Evolutionary conservation across 2,113 vertebrate species (phyloP), one percentile per base, ranked within the genome.

Genomic region (Ameiurus melas): DNA sequence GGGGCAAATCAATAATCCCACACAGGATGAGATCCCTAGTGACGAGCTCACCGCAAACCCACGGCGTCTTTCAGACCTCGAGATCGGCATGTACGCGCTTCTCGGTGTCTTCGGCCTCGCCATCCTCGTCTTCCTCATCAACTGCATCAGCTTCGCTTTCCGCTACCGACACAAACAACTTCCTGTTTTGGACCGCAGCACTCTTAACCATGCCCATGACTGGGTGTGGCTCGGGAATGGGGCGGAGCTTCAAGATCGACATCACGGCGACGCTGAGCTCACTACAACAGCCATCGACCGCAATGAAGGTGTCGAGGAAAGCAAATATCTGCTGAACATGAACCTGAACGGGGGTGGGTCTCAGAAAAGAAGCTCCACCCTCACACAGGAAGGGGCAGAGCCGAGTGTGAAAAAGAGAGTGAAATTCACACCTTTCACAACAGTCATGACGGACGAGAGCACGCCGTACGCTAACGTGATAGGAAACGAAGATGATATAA

Each of bases 41-140:
- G 92, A 95, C 0, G 97, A 99, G 91, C 95, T 99, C 25, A 96
- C 96, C 0, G 94, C 97, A 92, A 94, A 95, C 88, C 92, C 96
- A 0, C 94, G 97, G 81, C 98, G 97, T 1, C 92, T 99, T 51
- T 97, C 96, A 0, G 98, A 99, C 93, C 89, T 99, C 91, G 98
- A 99, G 95, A 99, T 99, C 0, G 97, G 98, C 90, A 99, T 99
- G 98, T 99, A 99, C 0, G 97, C 98, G 0, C 96, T 99, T 82
- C 94, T 99, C 25, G 97, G 98, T 0, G 97, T 99, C 47, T 99
- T 99, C 94, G 99, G 98, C 92, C 94, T 99, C 83, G 98, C 98
- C 87, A 99, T 99, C 92, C 92, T 99, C 88, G 98, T 99, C 91
- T 99, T 99, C 94, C 94, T 99, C 87, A 98, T 97, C 94, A 99